These are phyloP conservation scores for Stigmatopora argus DNA, from an alignment of 2,113 vertebrate species.

Conservation along the genomic window DNA sequence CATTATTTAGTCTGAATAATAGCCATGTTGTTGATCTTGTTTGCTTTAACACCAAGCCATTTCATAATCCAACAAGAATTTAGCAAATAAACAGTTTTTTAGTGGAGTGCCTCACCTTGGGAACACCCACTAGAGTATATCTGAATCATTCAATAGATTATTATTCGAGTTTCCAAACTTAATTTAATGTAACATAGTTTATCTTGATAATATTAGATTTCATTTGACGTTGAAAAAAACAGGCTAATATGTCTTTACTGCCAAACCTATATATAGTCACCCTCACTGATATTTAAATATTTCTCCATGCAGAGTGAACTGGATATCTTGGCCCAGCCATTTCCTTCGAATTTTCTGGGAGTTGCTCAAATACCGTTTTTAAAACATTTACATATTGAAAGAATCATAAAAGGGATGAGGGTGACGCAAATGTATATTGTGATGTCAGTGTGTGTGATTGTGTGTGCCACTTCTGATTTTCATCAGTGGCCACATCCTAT, in stretches of 20 bases:
- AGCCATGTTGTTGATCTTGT: no score
- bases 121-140: background rate
- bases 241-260: background rate
- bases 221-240: background rate
- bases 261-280: background rate
- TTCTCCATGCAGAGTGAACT: background rate
- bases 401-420: slow-evolving; percentile 23
- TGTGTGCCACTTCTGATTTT: slow-evolving; percentile 88
- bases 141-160: background rate
- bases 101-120: no score
- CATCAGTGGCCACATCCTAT: slow-evolving; percentile 85
- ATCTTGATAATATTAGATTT: background rate
- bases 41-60: no score
- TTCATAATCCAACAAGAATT: no score
- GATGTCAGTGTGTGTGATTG: slow-evolving; percentile 19
- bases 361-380: background rate
- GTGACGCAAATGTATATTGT: slow-evolving; percentile 23
- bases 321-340: background rate
- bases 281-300: no score
- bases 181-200: background rate
- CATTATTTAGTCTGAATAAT: no score
- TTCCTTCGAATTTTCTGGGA: background rate
- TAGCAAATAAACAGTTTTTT: no score
- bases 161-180: background rate
- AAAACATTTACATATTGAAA: slow-evolving; percentile 2